Conservation (phyloP, 1,140 invertebrate genomes). For the Melipona quadrifasciata region DNA sequence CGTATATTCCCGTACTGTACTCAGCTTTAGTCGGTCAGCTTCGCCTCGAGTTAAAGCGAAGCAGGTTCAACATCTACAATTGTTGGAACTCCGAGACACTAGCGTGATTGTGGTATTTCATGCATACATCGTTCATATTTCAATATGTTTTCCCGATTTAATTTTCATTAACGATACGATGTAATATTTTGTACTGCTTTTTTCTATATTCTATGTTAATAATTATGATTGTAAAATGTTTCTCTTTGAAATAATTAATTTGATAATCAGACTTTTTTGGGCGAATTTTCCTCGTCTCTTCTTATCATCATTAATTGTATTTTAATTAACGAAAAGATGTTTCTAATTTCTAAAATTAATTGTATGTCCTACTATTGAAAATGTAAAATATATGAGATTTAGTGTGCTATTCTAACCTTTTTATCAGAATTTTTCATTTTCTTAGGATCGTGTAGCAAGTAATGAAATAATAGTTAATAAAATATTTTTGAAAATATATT, state of each 20-base stretch:
- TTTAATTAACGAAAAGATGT: too few relatives aligned
- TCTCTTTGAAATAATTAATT: neutral
- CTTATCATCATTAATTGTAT: too few relatives aligned
- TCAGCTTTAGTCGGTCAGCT: slow-evolving; percentile 45
- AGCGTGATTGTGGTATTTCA: neutral
- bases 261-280: too few relatives aligned
- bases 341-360: too few relatives aligned
- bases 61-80: slow-evolving; percentile 25
- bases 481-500: neutral
- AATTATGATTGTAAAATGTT: neutral
- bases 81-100: neutral
- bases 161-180: neutral
- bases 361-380: too few relatives aligned
- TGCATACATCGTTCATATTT: neutral
- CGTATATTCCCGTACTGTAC: slow-evolving; percentile 11
- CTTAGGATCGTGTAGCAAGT: neutral
- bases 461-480: neutral
- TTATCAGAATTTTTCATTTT: too few relatives aligned
- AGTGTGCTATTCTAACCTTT: too few relatives aligned
- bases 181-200: neutral
- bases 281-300: too few relatives aligned
- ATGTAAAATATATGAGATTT: too few relatives aligned
- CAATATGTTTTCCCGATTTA: neutral
- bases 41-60: slow-evolving; percentile 9
- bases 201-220: neutral